A percentile compares a stretch with the other conserved stretches of the same genome.
These are phyloP conservation scores for Sarcophaga bullata DNA, from an alignment of 1,140 invertebrate species.

Conservation along the genomic window DNA sequence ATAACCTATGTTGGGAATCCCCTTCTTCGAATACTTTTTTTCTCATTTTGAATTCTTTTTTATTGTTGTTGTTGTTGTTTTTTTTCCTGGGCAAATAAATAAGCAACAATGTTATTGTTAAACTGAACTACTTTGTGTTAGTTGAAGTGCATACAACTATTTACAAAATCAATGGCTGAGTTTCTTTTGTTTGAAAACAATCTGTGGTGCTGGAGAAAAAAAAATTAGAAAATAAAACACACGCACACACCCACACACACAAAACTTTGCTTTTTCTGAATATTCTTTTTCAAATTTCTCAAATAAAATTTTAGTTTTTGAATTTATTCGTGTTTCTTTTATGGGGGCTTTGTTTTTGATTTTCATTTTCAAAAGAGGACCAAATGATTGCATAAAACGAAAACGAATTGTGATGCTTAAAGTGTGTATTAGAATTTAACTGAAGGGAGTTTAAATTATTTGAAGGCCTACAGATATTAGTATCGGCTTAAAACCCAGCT, in stretches of 20 bases:
- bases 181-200: background rate
- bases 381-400: no score
- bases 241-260: no score
- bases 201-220: background rate
- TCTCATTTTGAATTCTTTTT: no score
- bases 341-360: background rate
- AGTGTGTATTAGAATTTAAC: no score
- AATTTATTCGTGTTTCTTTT: background rate
- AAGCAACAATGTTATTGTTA: conserved; percentile 23
- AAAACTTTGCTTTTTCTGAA: background rate
- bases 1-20: no score
- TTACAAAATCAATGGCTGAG: background rate
- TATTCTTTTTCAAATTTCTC: background rate
- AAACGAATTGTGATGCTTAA: no score
- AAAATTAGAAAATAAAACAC: background rate
- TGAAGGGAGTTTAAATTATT: no score
- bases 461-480: no score
- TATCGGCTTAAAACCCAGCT: no score
- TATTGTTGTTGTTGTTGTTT: no score
- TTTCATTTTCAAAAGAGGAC: no score
- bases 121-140: background rate
- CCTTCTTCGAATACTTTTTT: no score
- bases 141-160: conserved; percentile 17
- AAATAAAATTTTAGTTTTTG: background rate
- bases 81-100: background rate